Evolutionary conservation across 2,888 invertebrate genomes (phyloP), one percentile per base, ranked within the genome.

Genomic region (Dioctria rufipes): DNA sequence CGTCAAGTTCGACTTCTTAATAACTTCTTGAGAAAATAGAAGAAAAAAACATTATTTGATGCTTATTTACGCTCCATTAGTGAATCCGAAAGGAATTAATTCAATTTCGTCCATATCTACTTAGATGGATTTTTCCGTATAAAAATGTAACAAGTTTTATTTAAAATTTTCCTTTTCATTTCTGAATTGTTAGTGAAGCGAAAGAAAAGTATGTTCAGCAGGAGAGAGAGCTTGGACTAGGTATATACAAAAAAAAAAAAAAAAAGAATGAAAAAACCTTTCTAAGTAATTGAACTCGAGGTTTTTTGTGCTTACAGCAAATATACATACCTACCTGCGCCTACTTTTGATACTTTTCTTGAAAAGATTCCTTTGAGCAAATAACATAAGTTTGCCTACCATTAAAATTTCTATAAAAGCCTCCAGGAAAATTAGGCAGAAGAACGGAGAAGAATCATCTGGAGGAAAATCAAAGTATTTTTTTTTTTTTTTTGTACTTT

Each of bases 271-370:
- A 25, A 58, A 58, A 61, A 61, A 61, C 61, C 61, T 61, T 61
- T 61, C 61, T 61, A 61, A 61, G 61, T 61, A 61, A 61, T 61
- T 61, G 61, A 61, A 61, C 61, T 61, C 8, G 25, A 39, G 61
- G 61, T 37, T 25, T 25, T 25, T 25, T 61, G 25, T 39, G 54
- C 54, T 54, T 11, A n/a, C 54, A 54, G 54, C 54, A 54, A 11
- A 25, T 25, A 25, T 54, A 54, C 54, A 8, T 54, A 11, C 54
- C 54, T 54, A 54, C 11, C 11, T 54, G 54, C 25, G 25, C 25
- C 25, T 25, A 25, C 25, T 25, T 25, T 25, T 6, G 51, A 11
- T 51, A 9, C 61, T 61, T 61, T 39, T 25, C 5, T 11, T 37
- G 61, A 39, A 61, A 39, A 61, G 39, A 61, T 25, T 61, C 37